These are phyloP conservation scores for Chitala chitala DNA, from an alignment of 2,113 vertebrate genomes.

Conservation along the genomic window DNA sequence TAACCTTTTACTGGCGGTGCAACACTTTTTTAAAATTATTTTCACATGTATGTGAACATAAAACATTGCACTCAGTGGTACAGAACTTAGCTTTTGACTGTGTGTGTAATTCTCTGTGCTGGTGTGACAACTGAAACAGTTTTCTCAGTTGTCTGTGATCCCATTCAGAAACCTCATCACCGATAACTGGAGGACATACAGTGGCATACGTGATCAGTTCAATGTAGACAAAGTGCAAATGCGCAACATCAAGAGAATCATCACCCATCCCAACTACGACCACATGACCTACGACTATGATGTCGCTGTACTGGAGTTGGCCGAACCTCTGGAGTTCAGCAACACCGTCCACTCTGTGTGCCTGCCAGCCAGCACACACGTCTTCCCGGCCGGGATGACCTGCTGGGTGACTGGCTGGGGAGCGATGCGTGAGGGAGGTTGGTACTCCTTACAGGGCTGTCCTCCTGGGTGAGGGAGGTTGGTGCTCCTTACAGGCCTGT, in stretches of 20 bases:
- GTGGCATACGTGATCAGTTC: constrained; percentile 77
- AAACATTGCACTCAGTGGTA: not conserved
- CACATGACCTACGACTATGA: constrained; percentile 62
- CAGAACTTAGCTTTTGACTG: not conserved
- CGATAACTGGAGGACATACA: constrained; percentile 70
- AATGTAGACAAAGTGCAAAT: constrained; percentile 27
- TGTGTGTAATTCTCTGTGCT: not conserved
- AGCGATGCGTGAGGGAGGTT: constrained; percentile 60
- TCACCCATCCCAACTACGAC: constrained; percentile 58
- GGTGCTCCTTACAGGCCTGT: no score
- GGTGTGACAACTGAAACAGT: not conserved
- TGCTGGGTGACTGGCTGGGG: constrained; percentile 73
- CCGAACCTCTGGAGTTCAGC: constrained; percentile 53
- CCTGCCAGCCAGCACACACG: constrained; percentile 59
- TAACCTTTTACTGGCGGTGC: not conserved
- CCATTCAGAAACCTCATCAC: constrained; percentile 59
- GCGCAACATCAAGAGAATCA: constrained; percentile 49
- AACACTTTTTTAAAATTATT: not conserved
- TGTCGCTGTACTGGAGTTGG: constrained; percentile 66
- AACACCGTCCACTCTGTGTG: constrained; percentile 67
- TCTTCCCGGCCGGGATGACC: constrained; percentile 60
- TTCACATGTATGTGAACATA: not conserved
- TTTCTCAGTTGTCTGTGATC: not conserved
- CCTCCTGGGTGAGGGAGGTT: constrained; percentile 66
- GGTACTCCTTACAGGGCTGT: no score